A percentile compares a stretch with the other conserved stretches of the same genome.
Evolutionary conservation across 1,140 invertebrate genomes (phyloP).

Genomic region (Lucilia cuprina): DNA sequence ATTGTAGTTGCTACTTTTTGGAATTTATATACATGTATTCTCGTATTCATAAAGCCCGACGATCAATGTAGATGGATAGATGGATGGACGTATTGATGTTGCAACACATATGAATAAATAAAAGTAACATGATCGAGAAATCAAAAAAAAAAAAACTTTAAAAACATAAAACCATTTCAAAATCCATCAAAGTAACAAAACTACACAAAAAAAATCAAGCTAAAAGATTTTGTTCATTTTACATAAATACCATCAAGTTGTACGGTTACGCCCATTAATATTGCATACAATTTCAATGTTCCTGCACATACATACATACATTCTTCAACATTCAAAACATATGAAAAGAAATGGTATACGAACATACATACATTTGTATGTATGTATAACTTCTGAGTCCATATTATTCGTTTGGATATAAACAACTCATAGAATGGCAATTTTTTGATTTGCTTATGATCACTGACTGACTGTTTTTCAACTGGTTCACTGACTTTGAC

Average conservation of each 20-base stretch:
- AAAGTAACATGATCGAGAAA: background rate
- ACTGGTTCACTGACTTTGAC: background rate
- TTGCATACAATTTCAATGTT: background rate
- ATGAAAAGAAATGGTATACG: background rate
- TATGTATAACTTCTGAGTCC: background rate
- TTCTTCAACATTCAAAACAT: background rate
- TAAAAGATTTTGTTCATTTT: conserved; percentile 10
- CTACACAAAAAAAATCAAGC: background rate
- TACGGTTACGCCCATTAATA: conserved; percentile 18
- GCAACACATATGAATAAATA: background rate
- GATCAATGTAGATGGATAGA: background rate
- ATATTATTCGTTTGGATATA: background rate
- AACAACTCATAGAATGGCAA: background rate
- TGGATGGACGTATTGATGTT: background rate
- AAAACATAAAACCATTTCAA: background rate
- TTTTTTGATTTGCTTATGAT: conserved; percentile 24
- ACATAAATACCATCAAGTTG: conserved; percentile 13
- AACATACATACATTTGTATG: too few species aligned
- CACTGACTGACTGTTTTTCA: background rate
- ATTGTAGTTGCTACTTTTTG: conserved; percentile 17
- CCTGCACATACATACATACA: background rate
- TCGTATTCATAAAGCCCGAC: background rate
- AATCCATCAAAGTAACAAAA: background rate
- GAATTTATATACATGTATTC: conserved; percentile 6
- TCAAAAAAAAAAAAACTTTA: background rate